Evolutionary conservation across 2,113 vertebrate genomes (phyloP).

Genomic region (Numenius arquata): DNA sequence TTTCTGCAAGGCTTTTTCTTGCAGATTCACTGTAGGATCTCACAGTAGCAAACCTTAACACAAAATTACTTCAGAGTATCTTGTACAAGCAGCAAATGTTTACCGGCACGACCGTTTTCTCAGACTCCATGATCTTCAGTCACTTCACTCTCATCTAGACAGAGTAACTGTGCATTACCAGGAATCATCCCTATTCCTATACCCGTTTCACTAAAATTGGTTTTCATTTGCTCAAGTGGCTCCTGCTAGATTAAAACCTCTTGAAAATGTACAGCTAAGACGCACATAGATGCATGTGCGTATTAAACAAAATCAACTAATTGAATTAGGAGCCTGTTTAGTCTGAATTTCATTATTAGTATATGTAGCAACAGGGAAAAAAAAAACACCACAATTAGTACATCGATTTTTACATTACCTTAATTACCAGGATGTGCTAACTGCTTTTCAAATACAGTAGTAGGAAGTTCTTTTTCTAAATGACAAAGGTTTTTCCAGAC

Average conservation of each 20-base stretch:
- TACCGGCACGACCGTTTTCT: fast-evolving
- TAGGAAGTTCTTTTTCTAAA: neutral
- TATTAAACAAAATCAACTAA: slow-evolving; percentile 31
- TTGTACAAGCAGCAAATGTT: neutral
- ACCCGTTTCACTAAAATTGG: neutral
- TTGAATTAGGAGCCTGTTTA: slow-evolving; percentile 11
- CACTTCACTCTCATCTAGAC: neutral
- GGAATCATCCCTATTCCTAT: neutral
- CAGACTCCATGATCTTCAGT: neutral
- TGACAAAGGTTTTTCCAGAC: neutral
- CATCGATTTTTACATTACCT: neutral
- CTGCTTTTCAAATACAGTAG: neutral
- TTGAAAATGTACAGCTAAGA: neutral
- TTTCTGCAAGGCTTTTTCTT: neutral
- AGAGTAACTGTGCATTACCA: neutral
- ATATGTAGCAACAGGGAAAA: neutral
- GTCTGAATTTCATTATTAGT: slow-evolving; percentile 29
- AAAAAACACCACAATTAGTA: neutral
- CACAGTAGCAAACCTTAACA: neutral
- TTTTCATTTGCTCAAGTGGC: neutral
- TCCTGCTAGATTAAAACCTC: neutral
- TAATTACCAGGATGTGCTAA: neutral
- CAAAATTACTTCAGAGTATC: neutral
- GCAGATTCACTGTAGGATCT: neutral
- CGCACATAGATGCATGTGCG: neutral